Conservation (phyloP, 2,888 invertebrate species). For the Aphrophora alni region DNA sequence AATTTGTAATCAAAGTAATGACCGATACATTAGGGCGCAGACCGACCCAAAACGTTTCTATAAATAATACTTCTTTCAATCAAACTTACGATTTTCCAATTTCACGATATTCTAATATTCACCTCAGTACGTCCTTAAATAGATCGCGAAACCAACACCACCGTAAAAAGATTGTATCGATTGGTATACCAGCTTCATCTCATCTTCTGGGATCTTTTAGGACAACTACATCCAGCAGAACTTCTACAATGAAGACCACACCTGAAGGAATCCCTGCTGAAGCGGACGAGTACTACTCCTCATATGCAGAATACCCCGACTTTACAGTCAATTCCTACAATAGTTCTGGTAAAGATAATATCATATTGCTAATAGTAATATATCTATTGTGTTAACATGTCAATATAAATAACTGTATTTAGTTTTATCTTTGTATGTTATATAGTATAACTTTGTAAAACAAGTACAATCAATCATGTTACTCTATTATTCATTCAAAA, state of each 20-base stretch:
- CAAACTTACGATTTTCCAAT: neutral
- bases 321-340: conserved; percentile 35
- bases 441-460: too few relatives aligned
- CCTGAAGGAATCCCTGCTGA: neutral
- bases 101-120: neutral
- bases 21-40: too few relatives aligned
- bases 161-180: neutral
- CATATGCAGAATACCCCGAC: conserved; percentile 46
- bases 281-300: conserved; percentile 46
- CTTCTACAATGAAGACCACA: neutral
- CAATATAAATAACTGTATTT: too few relatives aligned
- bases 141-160: neutral
- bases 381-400: too few relatives aligned
- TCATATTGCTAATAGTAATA: neutral
- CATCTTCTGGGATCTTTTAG: neutral
- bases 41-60: neutral
- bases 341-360: conserved; percentile 42
- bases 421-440: too few relatives aligned
- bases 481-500: too few relatives aligned
- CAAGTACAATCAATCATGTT: too few relatives aligned
- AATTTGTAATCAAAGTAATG: neutral
- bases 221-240: neutral
- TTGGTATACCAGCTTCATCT: neutral
- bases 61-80: neutral
- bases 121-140: neutral